phyloP scores from a whole-genome alignment of 2,113 vertebrate genomes.

The Gopherus flavomarginatus region DNA sequence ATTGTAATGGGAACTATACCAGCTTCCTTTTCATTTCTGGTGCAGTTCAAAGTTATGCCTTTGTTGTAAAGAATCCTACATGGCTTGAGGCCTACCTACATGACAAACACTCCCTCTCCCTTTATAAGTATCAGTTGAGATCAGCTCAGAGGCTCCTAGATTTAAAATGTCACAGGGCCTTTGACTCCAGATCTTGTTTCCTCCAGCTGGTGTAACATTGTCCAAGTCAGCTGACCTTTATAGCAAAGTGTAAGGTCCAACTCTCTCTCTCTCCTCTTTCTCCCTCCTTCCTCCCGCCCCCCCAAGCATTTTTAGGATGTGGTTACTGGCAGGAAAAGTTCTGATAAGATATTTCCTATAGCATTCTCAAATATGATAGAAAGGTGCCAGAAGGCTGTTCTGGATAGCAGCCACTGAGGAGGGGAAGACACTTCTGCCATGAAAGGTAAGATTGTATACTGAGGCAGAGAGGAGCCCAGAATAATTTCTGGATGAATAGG shows the following conservation, averaged over 20 bases:
- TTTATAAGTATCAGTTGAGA: background rate
- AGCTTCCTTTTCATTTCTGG: background rate
- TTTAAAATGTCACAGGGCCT: background rate
- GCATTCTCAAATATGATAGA: background rate
- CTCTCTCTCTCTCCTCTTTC: background rate
- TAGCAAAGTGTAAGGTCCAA: background rate
- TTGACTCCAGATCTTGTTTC: background rate
- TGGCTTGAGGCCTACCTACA: fast-evolving
- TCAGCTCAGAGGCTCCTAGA: background rate
- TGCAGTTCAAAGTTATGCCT: background rate
- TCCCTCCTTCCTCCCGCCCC: too few species aligned
- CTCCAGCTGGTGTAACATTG: background rate
- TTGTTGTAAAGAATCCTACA: background rate
- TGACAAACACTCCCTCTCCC: background rate
- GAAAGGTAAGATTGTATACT: background rate
- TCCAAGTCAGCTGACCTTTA: background rate
- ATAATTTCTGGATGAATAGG: background rate
- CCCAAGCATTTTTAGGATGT: background rate
- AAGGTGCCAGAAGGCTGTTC: background rate
- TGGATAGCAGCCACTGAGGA: fast-evolving
- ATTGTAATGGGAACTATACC: background rate
- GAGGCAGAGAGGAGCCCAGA: background rate
- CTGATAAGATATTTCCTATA: background rate
- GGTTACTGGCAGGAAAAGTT: background rate
- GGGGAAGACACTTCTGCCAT: background rate